phyloP scores from a whole-genome alignment of 2,888 invertebrate species.

The Myopa testacea region DNA sequence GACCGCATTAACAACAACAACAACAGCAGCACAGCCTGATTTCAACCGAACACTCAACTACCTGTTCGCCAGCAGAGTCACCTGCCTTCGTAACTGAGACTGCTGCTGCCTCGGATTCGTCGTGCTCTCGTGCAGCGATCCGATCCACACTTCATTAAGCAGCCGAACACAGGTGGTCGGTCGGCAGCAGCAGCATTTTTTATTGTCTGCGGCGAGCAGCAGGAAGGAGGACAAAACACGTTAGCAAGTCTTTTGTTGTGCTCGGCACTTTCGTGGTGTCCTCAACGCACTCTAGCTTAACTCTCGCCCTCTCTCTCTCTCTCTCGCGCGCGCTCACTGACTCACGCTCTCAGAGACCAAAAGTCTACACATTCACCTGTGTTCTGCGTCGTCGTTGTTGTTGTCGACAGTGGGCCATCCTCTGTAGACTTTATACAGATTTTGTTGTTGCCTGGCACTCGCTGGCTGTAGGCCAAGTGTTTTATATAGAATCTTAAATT shows the following conservation, averaged over 20 bases:
- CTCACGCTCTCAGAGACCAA: neutral
- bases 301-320: constrained; percentile 13
- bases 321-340: neutral
- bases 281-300: neutral
- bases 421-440: neutral
- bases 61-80: constrained; percentile 21
- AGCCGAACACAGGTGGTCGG: constrained; percentile 18
- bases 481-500: neutral
- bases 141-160: constrained; percentile 18
- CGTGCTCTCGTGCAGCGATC: neutral
- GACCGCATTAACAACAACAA: neutral
- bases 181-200: neutral
- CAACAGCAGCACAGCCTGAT: constrained; percentile 1
- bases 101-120: constrained; percentile 12
- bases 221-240: constrained; percentile 9
- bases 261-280: constrained; percentile 17
- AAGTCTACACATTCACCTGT: neutral
- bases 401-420: neutral
- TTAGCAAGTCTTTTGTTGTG: constrained; percentile 29
- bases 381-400: neutral
- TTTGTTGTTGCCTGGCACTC: neutral
- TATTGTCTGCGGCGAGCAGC: constrained; percentile 6
- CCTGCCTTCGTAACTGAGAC: constrained; percentile 10
- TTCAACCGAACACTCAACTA: neutral
- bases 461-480: constrained; percentile 23